A percentile compares a stretch with the other conserved stretches of the same genome.
These are phyloP conservation scores for Macrosteles quadrilineatus DNA, from an alignment of 1,140 invertebrate species.

Conservation along the genomic window DNA sequence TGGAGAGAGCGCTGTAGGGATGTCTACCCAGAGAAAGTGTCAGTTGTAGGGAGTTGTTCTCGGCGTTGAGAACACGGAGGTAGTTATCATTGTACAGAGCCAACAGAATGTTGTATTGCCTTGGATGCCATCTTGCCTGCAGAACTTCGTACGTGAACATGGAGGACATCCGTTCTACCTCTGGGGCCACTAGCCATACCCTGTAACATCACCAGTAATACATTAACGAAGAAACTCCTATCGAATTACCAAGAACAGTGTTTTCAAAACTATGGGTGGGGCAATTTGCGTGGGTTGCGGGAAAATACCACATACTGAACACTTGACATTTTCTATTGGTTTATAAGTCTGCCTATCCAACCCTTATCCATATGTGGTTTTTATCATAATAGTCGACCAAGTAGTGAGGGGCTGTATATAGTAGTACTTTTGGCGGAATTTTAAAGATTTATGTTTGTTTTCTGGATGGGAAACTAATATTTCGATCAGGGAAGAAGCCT, in stretches of 20 bases:
- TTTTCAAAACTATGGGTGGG: too few relatives aligned
- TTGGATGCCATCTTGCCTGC: neutral
- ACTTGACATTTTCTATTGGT: neutral
- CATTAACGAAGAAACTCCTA: neutral
- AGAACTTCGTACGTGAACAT: neutral
- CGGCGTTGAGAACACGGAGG: neutral
- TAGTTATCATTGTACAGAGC: slow-evolving; percentile 9
- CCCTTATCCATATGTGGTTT: too few relatives aligned
- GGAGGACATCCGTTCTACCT: neutral
- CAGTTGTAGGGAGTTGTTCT: neutral
- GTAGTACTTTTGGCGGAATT: too few relatives aligned
- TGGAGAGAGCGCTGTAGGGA: neutral
- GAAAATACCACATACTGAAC: neutral
- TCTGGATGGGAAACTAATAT: too few relatives aligned
- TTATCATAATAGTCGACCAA: too few relatives aligned
- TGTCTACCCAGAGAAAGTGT: neutral
- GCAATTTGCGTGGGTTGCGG: too few relatives aligned
- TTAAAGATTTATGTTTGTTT: too few relatives aligned
- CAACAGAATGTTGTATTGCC: neutral
- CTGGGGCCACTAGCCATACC: neutral
- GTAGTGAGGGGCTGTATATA: too few relatives aligned
- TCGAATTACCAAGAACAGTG: too few relatives aligned
- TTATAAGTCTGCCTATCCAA: too few relatives aligned
- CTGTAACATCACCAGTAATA: neutral
- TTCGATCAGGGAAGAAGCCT: too few relatives aligned